Evolutionary conservation across 2,888 invertebrate genomes (phyloP), one percentile per base, ranked within the genome.

Genomic region (Lithophane ornitopus): DNA sequence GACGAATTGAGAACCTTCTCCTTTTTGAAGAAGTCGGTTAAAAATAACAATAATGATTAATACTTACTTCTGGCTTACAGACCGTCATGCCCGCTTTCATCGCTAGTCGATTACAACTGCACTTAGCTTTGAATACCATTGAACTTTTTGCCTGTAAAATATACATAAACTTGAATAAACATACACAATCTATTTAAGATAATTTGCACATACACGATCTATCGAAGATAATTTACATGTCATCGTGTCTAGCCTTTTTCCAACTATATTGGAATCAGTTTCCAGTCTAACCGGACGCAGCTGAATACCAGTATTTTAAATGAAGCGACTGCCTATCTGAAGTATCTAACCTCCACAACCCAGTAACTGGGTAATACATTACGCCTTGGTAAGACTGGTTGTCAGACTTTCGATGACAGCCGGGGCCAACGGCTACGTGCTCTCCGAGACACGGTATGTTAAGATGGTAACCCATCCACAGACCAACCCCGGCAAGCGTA

Each of bases 31-130:
- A n/a, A n/a, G n/a, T n/a, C n/a, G n/a, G n/a, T n/a, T n/a, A n/a
- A n/a, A n/a, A n/a, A 34, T 39, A n/a, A n/a, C n/a, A n/a, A 39
- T n/a, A 39, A 62, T 3, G 3, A n/a, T 39, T 39, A n/a, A 62
- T 62, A 19, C 56, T 67, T 34, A 67, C 67, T 11, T 3, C 34
- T n/a, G 16, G 58, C 0, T 16, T 7, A 19, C 67, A 67, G 11
- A 22, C 3, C 11, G 16, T n/a, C 34, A 34, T 0, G 11, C 67
- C 67, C 11, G 67, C 34, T 4, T 59, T 67, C 1, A 3, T 11
- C 7, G 67, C 67, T 6, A 67, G 3, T 34, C 59, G 34, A 3
- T 34, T 9, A 56, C 67, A 67, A 34, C 67, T 67, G 59, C 67
- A 67, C 3, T 34, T 67, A 34, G 67, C 59, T 19, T 59, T 67